Percentiles rank a stretch among this genome's conserved stretches.
Evolutionary conservation across 2,797 vertebrate species (phyloP).

Genomic region (Rhinichthys osculus): DNA sequence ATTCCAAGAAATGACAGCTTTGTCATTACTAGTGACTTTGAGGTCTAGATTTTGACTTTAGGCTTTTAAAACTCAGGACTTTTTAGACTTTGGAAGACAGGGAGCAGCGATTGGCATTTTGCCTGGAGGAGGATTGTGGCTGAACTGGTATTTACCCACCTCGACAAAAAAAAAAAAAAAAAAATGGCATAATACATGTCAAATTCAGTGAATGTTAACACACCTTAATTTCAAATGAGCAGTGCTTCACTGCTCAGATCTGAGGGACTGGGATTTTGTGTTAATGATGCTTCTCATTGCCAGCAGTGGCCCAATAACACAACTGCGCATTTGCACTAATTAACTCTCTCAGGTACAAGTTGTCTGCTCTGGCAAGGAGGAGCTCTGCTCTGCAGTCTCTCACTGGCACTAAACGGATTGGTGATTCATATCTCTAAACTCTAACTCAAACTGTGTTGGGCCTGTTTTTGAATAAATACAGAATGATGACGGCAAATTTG

Average conservation of each 20-base stretch:
- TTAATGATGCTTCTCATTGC: conserved; percentile 55
- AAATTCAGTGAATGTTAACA: conserved; percentile 27
- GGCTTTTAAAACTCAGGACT: background rate
- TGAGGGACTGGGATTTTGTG: conserved; percentile 50
- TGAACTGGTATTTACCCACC: conserved; percentile 43
- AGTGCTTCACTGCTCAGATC: conserved; percentile 31
- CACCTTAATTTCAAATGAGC: conserved; percentile 41
- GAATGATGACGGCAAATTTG: background rate
- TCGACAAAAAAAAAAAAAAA: conserved; percentile 8
- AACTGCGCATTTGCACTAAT: conserved; percentile 58
- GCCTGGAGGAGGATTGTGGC: conserved; percentile 46
- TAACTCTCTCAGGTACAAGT: conserved; percentile 60
- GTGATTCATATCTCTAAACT: conserved; percentile 50
- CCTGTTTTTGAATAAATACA: background rate
- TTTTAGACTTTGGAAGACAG: conserved; percentile 15
- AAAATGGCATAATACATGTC: conserved; percentile 29
- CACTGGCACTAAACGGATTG: conserved; percentile 41
- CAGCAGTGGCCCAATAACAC: conserved; percentile 56
- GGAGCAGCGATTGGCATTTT: conserved; percentile 16
- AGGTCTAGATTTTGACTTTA: conserved; percentile 23
- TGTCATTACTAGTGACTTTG: conserved; percentile 25
- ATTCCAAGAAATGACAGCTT: conserved; percentile 43
- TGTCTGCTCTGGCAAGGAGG: conserved; percentile 41
- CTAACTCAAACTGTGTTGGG: conserved; percentile 13
- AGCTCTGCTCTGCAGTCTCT: conserved; percentile 40